These are phyloP conservation scores for Chloropsis cyanopogon DNA, from an alignment of 2,113 vertebrate species.

Conservation along the genomic window DNA sequence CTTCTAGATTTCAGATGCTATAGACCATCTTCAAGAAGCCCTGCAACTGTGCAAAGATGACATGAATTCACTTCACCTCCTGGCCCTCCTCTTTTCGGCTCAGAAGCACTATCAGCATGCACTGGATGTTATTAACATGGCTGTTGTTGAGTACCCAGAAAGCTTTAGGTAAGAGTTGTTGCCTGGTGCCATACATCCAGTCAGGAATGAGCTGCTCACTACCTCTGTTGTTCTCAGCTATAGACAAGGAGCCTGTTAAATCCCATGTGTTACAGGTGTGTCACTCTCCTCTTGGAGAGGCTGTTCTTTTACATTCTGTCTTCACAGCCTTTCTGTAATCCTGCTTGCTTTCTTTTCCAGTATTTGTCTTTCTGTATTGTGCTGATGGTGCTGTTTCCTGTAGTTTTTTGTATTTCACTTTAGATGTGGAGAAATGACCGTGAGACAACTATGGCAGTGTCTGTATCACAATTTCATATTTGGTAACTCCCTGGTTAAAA, in stretches of 20 bases:
- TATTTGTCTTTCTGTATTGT: not conserved
- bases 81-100: conserved; percentile 91
- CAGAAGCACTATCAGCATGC: conserved; percentile 93
- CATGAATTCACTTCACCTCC: conserved; percentile 87
- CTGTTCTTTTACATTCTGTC: not conserved
- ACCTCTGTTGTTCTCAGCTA: not conserved
- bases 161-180: conserved; percentile 86
- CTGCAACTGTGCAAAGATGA: conserved; percentile 83
- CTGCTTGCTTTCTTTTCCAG: not conserved
- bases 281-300: not conserved
- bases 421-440: not conserved
- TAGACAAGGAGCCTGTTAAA: not conserved
- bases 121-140: conserved; percentile 86
- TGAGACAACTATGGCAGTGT: not conserved
- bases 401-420: not conserved
- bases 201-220: not conserved
- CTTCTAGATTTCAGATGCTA: conserved; percentile 86
- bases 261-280: not conserved
- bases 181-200: not conserved
- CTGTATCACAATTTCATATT: not conserved
- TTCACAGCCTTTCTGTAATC: not conserved
- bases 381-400: not conserved
- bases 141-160: conserved; percentile 88
- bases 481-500: not conserved
- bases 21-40: conserved; percentile 86